A percentile compares a stretch with the other conserved stretches of the same genome.
Evolutionary conservation across 2,888 invertebrate species (phyloP).

Genomic region (Cephalotes varians): DNA sequence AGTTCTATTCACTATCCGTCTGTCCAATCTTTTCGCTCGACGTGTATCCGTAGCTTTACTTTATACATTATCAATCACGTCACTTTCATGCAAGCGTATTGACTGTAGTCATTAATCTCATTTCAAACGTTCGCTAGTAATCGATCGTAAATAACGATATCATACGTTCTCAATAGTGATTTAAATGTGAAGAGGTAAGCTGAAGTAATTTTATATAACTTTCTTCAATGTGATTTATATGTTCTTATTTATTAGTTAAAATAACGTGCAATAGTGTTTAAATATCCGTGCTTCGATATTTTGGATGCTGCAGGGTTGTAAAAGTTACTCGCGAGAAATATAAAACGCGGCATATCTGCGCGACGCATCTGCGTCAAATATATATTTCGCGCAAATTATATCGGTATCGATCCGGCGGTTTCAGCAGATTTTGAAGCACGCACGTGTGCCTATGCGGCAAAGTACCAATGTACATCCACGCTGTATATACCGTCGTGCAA

Average conservation of each 20-base stretch:
- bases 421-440: conserved; percentile 43
- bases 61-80: conserved; percentile 49
- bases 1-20: neutral
- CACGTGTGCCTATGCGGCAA: conserved; percentile 25
- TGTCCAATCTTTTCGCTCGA: neutral
- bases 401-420: conserved; percentile 35
- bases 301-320: neutral
- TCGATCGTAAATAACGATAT: conserved; percentile 49
- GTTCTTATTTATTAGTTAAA: conserved; percentile 8
- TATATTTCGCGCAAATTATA: conserved; percentile 36
- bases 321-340: conserved; percentile 22
- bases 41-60: conserved; percentile 22
- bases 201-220: neutral
- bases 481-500: neutral
- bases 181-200: conserved; percentile 19
- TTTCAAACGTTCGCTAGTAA: conserved; percentile 33
- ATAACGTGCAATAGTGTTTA: neutral
- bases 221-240: neutral
- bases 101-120: conserved; percentile 49
- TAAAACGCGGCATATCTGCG: conserved; percentile 37
- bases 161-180: conserved; percentile 34
- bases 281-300: neutral
- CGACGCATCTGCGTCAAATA: conserved; percentile 30
- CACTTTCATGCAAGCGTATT: conserved; percentile 48
- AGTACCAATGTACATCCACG: neutral